phyloP scores from a whole-genome alignment of 2,888 invertebrate genomes.

The Agriopis marginaria region DNA sequence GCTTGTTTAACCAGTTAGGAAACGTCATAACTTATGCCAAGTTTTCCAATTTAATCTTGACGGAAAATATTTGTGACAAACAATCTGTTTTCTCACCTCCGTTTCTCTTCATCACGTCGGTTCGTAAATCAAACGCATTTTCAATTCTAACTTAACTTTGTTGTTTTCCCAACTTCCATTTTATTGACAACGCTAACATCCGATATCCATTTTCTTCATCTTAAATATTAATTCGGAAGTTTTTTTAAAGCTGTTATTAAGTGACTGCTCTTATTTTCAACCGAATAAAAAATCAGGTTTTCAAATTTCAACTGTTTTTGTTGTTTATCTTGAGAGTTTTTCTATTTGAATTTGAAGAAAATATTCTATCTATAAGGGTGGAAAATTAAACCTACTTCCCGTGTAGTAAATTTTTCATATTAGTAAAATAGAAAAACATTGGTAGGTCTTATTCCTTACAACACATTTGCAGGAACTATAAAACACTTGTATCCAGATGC shows the following conservation, averaged over 20 bases:
- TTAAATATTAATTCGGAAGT: slow-evolving; percentile 10
- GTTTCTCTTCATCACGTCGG: slow-evolving; percentile 1
- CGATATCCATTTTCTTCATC: slow-evolving; percentile 11
- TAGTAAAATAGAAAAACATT: background rate
- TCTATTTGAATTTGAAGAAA: too few species aligned
- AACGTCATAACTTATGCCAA: background rate
- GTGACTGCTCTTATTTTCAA: background rate
- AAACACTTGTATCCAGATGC: slow-evolving; percentile 26
- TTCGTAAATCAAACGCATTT: slow-evolving; percentile 27
- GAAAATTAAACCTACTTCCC: too few species aligned
- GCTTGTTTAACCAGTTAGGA: background rate
- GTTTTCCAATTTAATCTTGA: background rate
- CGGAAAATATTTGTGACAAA: slow-evolving; percentile 15
- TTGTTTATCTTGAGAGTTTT: too few species aligned
- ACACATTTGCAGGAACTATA: slow-evolving; percentile 10
- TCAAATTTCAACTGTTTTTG: too few species aligned
- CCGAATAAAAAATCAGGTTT: too few species aligned
- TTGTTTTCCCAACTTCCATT: slow-evolving; percentile 8
- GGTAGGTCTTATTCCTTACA: too few species aligned
- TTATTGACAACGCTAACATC: slow-evolving; percentile 17
- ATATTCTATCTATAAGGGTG: too few species aligned
- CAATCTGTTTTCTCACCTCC: slow-evolving; percentile 5
- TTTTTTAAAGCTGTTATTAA: slow-evolving; percentile 4
- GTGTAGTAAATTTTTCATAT: too few species aligned
- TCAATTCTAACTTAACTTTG: slow-evolving; percentile 26